phyloP scores from a whole-genome alignment of 2,888 invertebrate genomes.

The Blastobasis lacticolella region DNA sequence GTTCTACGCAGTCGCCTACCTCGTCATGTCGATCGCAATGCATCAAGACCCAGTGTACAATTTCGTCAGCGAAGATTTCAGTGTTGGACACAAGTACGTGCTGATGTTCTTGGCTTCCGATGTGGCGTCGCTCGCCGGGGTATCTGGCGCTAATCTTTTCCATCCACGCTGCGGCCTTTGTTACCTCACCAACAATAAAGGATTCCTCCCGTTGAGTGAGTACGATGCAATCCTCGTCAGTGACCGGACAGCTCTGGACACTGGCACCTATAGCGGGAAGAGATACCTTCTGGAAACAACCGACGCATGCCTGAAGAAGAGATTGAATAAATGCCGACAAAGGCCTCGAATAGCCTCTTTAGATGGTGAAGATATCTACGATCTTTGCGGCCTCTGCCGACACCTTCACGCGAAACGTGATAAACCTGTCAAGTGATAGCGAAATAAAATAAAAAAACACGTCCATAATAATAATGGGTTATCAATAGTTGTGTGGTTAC shows the following conservation, averaged over 20 bases:
- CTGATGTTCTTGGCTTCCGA: constrained; percentile 36
- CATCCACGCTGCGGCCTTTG: constrained; percentile 33
- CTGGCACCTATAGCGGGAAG: constrained; percentile 32
- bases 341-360: constrained; percentile 36
- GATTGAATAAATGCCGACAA: constrained; percentile 26
- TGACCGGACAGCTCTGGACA: constrained; percentile 24
- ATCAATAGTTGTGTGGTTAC: no score
- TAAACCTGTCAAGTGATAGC: background rate
- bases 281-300: constrained; percentile 31
- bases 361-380: constrained; percentile 18
- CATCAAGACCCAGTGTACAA: constrained; percentile 24
- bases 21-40: constrained; percentile 25
- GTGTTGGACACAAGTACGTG: constrained; percentile 37
- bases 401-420: constrained; percentile 14
- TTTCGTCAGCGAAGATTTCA: constrained; percentile 36
- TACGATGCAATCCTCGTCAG: constrained; percentile 40
- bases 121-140: constrained; percentile 28
- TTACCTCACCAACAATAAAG: constrained; percentile 46
- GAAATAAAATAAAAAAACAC: no score
- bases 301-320: constrained; percentile 28
- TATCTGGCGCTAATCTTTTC: constrained; percentile 39
- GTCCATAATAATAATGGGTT: no score
- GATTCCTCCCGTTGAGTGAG: constrained; percentile 39
- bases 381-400: constrained; percentile 29
- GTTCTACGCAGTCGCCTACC: constrained; percentile 31